phyloP scores from a whole-genome alignment of 92 coral and sea anemone genomes.

The Siderastrea radians region DNA sequence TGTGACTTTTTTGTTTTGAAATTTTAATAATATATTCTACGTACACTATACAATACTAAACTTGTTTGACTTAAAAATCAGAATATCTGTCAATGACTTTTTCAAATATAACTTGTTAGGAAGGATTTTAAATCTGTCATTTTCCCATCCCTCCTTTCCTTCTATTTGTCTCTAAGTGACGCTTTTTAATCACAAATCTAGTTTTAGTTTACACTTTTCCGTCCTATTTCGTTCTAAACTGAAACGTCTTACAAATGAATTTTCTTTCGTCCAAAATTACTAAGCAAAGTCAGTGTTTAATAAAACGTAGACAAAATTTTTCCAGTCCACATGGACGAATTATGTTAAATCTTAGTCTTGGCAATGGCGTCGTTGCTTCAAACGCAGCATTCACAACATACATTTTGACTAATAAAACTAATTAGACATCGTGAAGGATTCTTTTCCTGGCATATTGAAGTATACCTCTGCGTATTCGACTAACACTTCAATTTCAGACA shows the following conservation, averaged over 20 bases:
- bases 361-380: conserved; percentile 16
- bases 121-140: conserved; percentile 28
- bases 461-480: background rate
- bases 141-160: background rate
- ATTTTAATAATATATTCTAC: conserved; percentile 25
- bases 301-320: background rate
- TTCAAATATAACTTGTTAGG: conserved; percentile 37
- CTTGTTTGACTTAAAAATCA: conserved; percentile 42
- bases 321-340: conserved; percentile 1
- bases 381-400: conserved; percentile 6
- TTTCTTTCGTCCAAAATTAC: conserved; percentile 27
- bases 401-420: background rate
- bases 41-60: conserved; percentile 37
- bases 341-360: conserved; percentile 1
- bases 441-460: background rate
- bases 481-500: conserved; percentile 20
- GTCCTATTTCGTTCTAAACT: background rate
- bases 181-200: conserved; percentile 12
- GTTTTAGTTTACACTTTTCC: conserved; percentile 2
- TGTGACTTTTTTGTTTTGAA: conserved; percentile 24
- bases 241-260: conserved; percentile 6
- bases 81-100: conserved; percentile 32
- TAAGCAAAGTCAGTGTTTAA: conserved; percentile 2
- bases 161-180: conserved; percentile 16
- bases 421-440: conserved; percentile 4